phyloP scores from a whole-genome alignment of 2,797 vertebrate species.

The Mionectes olivaceus region DNA sequence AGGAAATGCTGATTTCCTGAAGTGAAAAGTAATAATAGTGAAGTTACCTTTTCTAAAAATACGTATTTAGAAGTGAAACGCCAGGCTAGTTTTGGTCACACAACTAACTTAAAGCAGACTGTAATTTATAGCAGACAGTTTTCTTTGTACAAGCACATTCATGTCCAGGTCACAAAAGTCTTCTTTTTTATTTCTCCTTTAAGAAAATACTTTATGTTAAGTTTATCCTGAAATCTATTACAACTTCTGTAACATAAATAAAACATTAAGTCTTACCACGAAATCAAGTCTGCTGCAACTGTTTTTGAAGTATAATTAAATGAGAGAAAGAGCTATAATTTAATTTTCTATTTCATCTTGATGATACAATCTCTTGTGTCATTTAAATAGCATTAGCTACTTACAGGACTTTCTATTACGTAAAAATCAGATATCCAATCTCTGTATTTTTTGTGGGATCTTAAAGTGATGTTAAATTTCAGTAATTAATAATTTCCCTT shows the following conservation, averaged over 20 bases:
- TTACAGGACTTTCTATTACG: background rate
- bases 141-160: background rate
- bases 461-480: background rate
- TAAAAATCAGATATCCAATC: background rate
- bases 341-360: background rate
- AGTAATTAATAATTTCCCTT: background rate
- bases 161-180: background rate
- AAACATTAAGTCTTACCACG: background rate
- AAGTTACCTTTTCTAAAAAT: background rate
- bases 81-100: background rate
- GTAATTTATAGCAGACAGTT: background rate
- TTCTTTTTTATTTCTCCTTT: background rate
- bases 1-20: background rate
- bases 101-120: background rate
- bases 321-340: background rate
- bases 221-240: background rate
- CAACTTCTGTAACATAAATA: background rate
- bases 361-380: background rate
- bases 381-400: background rate
- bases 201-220: background rate
- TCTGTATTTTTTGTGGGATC: background rate
- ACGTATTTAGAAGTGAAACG: background rate
- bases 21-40: background rate
- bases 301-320: background rate
- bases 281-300: background rate